phyloP scores from a whole-genome alignment of 35 echinoderm and acorn worm species.

The Chiridota heheva region DNA sequence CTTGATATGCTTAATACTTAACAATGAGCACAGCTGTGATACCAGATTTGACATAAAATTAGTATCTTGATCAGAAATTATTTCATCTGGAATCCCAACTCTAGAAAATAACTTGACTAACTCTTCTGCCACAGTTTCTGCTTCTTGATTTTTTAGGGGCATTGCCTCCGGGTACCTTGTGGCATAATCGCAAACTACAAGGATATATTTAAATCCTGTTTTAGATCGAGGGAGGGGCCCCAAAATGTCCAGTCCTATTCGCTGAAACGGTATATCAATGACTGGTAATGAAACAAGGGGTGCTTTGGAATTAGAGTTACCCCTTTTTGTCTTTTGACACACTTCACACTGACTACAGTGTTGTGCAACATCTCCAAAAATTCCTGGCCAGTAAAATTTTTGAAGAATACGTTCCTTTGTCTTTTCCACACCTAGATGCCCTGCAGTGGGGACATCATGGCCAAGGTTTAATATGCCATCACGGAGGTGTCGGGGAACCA shows the following conservation, averaged over 20 bases:
- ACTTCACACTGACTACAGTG: constrained; percentile 21
- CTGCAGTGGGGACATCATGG: constrained; percentile 49
- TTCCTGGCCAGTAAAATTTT: constrained; percentile 41
- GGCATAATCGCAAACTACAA: constrained; percentile 25
- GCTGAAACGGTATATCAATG: constrained; percentile 29
- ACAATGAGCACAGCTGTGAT: constrained; percentile 8
- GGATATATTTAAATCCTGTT: constrained; percentile 4
- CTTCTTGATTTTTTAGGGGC: constrained; percentile 18
- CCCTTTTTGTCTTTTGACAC: constrained; percentile 18
- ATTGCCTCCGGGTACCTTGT: constrained; percentile 47
- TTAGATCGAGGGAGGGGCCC: neutral
- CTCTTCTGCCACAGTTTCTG: constrained; percentile 23
- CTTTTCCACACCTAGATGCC: constrained; percentile 33
- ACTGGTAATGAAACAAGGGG: constrained; percentile 17
- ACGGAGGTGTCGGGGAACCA: constrained; percentile 13
- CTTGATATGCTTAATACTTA: constrained; percentile 27
- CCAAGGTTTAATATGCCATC: constrained; percentile 11
- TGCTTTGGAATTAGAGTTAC: neutral
- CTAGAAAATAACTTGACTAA: constrained; percentile 29
- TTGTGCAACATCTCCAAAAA: constrained; percentile 32
- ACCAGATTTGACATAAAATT: constrained; percentile 53
- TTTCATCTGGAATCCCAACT: constrained; percentile 31
- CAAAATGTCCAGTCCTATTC: constrained; percentile 44
- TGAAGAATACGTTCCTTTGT: constrained; percentile 27
- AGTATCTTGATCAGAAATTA: constrained; percentile 47